Evolutionary conservation across 2,113 vertebrate species (phyloP).

Genomic region (Camelus bactrianus): DNA sequence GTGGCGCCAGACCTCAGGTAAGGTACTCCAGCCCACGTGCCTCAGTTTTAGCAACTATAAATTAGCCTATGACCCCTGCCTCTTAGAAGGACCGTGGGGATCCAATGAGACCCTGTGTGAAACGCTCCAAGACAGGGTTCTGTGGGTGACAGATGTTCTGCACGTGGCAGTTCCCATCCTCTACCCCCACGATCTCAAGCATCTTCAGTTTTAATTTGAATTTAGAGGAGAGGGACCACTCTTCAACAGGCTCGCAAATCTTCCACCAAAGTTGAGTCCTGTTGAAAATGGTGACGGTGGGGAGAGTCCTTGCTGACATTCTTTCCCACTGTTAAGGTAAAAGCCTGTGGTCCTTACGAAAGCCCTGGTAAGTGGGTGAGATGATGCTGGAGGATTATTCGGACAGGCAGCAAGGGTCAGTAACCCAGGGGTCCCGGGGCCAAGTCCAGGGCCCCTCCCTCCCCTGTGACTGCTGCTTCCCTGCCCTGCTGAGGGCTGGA

Average conservation of each 20-base stretch:
- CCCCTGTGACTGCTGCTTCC: not conserved
- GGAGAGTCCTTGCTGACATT: not conserved
- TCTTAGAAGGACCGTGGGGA: not conserved
- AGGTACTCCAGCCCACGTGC: rapidly evolving
- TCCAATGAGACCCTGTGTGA: not conserved
- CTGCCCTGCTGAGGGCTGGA: rapidly evolving
- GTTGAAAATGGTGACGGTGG: not conserved
- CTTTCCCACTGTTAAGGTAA: not conserved
- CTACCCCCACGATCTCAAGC: not conserved
- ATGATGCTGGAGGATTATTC: not conserved
- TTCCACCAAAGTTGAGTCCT: not conserved
- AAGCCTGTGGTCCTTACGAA: not conserved
- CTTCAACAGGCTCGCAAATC: too few species aligned
- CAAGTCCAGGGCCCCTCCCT: not conserved
- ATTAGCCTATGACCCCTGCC: not conserved
- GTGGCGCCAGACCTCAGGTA: not conserved
- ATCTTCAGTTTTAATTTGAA: not conserved
- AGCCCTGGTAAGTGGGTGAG: not conserved
- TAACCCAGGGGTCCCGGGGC: not conserved
- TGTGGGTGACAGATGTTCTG: rapidly evolving
- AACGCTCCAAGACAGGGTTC: not conserved
- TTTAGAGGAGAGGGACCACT: not conserved
- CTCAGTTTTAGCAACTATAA: not conserved
- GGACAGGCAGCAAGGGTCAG: not conserved
- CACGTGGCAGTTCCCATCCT: rapidly evolving